Evolutionary conservation across 2,888 invertebrate species (phyloP), one percentile per base, ranked within the genome.

Genomic region (Parasteatoda lunata): DNA sequence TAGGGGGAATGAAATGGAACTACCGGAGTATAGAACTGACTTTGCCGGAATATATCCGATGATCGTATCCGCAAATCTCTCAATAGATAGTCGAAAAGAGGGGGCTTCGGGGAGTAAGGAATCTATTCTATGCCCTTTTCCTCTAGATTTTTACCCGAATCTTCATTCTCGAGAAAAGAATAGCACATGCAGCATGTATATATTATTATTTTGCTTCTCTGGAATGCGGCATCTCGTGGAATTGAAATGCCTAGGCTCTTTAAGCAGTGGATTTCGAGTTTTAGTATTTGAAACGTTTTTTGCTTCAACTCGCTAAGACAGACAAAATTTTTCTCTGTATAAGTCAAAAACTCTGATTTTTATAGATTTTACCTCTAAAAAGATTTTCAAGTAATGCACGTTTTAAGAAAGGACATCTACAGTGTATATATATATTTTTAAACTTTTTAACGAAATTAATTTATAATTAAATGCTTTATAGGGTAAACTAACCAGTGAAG

Each of bases 11-110:
- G 54, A 45, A 71, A 65, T 64, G 78, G 13, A 79, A 64, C 84
- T 64, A 76, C 72, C 75, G 77, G 65, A 80, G 85, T 45, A 80
- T 86, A 54, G 85, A 68, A 59, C 76, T 86, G 85, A 86, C 77
- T 86, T 73, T 59, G 77, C 75, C 49, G 54, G 79, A 11, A 70
- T 66, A 84, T 66, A 73, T 72, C 69, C 71, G 54, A 47, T 45
- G 68, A 52, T 72, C 59, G 51, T 48, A 78, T 76, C 70, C 75
- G 65, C 79, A 79, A 85, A 85, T 85, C 84, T 76, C 79, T 76
- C 84, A 69, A 85, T 79, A 76, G 79, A 76, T 78, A 59, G 68
- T 75, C 52, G 68, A 64, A 48, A 77, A 81, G 73, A 4, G 64
- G 84, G 30, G 59, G 66, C 52, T 78, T 70, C 76, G 70, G 69